Evolutionary conservation across 1,140 invertebrate species (phyloP), one percentile per base, ranked within the genome.

Genomic region (Drosophila parabipectinata): DNA sequence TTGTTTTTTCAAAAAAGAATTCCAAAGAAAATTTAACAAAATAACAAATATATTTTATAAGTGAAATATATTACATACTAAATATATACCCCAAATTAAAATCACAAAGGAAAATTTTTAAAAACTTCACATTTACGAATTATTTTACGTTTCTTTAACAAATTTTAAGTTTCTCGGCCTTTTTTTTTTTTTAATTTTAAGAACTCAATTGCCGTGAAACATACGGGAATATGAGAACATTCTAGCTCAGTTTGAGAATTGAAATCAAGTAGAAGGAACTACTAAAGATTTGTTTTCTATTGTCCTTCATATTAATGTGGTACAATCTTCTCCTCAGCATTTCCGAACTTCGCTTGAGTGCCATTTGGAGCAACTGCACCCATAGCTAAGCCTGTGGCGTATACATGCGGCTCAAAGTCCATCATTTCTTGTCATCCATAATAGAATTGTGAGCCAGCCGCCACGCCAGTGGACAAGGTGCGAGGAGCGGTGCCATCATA

Each of bases 401-500:
- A 83, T 39, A 88, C 55, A 50, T 79, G 64, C 0, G 83, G 79
- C 34, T 88, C 76, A 21, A 61, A 71, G 28, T 79, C 76, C 26
- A 60, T 34, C 6, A 57, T 77, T 56, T 64, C 79, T 58, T 84
- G 90, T 91, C 90, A 91, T 88, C 90, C 90, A 52, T 91, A 91
- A 54, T 91, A 91, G 45, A 88, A 90, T 60, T 90, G 90, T 8
- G 90, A 90, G 28, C 91, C 74, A 5, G 87, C 79, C 21, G 90
- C 74, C 9, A 91, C 73, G 3, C 90, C 90, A 1, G 88, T 91
- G 2, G 90, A 90, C 3, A 91, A 66, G 2, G 90, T 91, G 5
- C 90, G 85, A 18, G 90, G 90, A 10, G 90, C 84, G 6, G 88
- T 90, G 9, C 90, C 90, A 50, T 91, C 90, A 48, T 91, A 91